Evolutionary conservation across 2,113 vertebrate genomes (phyloP).

Genomic region (Arvicanthis niloticus): DNA sequence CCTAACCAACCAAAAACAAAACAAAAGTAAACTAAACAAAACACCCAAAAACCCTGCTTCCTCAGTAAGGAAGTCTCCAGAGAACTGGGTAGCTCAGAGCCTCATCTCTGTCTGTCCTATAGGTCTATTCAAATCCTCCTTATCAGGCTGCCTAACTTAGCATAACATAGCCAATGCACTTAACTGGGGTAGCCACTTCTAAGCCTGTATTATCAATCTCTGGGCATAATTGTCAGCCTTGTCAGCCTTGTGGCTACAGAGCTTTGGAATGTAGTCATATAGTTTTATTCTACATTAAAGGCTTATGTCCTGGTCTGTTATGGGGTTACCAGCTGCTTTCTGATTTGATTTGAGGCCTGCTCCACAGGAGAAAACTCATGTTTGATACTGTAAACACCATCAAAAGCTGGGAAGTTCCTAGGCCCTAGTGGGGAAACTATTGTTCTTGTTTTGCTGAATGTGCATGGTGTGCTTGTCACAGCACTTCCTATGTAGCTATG

Average conservation of each 20-base stretch:
- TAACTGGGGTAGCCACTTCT: neutral
- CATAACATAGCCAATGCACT: neutral
- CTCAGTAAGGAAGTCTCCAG: neutral
- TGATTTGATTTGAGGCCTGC: neutral
- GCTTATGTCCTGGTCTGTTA: neutral
- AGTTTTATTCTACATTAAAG: conserved; percentile 21
- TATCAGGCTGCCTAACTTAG: neutral
- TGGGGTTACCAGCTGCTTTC: neutral
- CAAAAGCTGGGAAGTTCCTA: neutral
- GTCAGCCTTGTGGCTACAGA: neutral
- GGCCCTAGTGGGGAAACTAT: neutral
- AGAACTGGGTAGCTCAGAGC: neutral
- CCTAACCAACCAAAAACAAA: neutral
- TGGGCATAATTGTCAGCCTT: conserved; percentile 14
- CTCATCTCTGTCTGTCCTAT: neutral
- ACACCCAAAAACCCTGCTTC: neutral
- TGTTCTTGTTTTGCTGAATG: neutral
- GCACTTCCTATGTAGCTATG: neutral
- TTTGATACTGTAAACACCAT: neutral
- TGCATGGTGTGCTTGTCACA: neutral
- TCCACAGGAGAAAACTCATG: neutral
- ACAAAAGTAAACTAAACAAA: neutral
- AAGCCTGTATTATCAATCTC: neutral
- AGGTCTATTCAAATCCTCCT: neutral
- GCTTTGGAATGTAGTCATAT: neutral